These are phyloP conservation scores for Drosophila kurseongensis DNA, from an alignment of 1,140 invertebrate genomes.

Conservation along the genomic window DNA sequence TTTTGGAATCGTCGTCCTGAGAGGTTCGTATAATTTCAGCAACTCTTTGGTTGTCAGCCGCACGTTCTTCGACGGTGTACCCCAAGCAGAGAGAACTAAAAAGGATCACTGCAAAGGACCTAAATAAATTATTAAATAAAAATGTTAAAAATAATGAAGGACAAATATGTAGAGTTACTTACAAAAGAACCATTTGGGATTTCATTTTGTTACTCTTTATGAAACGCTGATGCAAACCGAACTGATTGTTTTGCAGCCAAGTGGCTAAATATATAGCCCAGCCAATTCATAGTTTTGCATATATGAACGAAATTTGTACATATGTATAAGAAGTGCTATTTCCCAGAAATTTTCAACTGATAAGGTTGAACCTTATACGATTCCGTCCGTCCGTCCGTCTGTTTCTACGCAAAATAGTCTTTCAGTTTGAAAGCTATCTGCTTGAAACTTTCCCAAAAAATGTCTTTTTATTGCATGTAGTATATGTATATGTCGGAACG, in stretches of 20 bases:
- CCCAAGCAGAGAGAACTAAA: not conserved
- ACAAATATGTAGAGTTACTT: not conserved
- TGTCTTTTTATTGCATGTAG: no score
- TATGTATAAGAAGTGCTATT: no score
- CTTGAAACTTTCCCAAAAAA: no score
- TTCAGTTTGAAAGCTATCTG: no score
- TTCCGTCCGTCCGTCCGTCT: no score
- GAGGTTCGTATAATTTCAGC: not conserved
- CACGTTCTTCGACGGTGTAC: not conserved
- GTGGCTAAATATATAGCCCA: conserved; percentile 6
- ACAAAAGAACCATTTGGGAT: not conserved
- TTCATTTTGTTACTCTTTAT: conserved; percentile 4
- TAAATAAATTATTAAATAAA: not conserved
- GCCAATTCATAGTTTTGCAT: no score
- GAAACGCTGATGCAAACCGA: not conserved
- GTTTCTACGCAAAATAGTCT: no score
- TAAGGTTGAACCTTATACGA: no score
- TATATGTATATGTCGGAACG: no score
- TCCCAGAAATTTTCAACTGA: no score
- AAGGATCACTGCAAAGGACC: not conserved
- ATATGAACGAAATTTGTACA: no score
- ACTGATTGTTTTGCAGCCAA: not conserved
- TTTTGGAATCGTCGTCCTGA: not conserved
- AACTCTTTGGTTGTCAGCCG: not conserved
- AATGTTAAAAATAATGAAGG: no score